Percentiles rank a stretch among this genome's conserved stretches.
These are phyloP conservation scores for Cynocephalus volans DNA, from an alignment of 2,113 vertebrate genomes.

Conservation along the genomic window DNA sequence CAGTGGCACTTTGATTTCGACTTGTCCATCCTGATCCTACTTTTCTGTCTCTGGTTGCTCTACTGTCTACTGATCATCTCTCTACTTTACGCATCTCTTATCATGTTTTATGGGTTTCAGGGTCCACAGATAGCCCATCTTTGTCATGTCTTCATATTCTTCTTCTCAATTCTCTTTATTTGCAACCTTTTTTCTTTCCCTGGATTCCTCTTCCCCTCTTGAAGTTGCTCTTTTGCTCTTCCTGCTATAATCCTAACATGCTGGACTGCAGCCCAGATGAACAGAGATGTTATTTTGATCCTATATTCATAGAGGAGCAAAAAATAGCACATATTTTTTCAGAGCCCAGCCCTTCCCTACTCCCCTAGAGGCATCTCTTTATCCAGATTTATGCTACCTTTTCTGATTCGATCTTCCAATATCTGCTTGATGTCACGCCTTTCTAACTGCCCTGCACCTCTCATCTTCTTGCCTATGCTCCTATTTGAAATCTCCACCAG, in stretches of 20 bases:
- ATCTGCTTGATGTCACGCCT: background rate
- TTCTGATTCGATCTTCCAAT: conserved; percentile 12
- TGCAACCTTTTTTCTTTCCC: conserved; percentile 42
- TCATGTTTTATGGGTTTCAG: background rate
- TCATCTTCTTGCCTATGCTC: conserved; percentile 3
- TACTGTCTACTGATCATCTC: background rate
- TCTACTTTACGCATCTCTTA: background rate
- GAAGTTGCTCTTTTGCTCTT: conserved; percentile 32
- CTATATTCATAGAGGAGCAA: conserved; percentile 48
- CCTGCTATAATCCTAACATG: conserved; percentile 42
- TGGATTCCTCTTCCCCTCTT: background rate
- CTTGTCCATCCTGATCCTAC: background rate
- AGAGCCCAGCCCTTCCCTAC: background rate
- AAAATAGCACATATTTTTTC: conserved; percentile 38
- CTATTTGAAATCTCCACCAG: conserved; percentile 88
- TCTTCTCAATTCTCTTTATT: background rate
- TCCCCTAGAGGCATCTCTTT: conserved; percentile 38
- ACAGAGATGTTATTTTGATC: conserved; percentile 62
- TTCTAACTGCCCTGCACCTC: conserved; percentile 21
- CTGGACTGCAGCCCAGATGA: background rate
- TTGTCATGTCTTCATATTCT: background rate
- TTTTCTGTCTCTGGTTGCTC: background rate
- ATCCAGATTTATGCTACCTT: background rate
- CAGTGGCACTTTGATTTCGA: background rate
- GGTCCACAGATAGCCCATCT: background rate